Evolutionary conservation across 2,113 vertebrate species (phyloP), one percentile per base, ranked within the genome.

Genomic region (Cettia cetti): DNA sequence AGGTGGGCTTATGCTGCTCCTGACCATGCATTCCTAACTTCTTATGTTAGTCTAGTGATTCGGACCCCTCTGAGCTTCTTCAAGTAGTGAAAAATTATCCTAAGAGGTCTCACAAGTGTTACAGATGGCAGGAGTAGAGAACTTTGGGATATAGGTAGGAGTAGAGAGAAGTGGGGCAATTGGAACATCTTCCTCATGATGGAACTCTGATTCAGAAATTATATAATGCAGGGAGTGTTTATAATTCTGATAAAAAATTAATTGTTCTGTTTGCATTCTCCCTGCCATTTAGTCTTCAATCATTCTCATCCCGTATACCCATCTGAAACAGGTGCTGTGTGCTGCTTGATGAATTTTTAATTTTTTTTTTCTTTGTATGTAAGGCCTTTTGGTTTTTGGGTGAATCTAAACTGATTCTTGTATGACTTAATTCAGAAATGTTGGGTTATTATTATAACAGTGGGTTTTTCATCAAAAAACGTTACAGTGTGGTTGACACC

Each of bases 151-250:
- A 23, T 49, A 57, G 37, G 20, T 27, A 26, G 27, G 35, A 71
- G 17, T 40, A 80, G 35, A 40, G 28, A 44, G 26, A 61, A 71
- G 9, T 24, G 13, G 6, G 9, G 9, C 14, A 66, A 23, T 42
- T 76, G 37, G 7, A 35, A 53, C 18, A 59, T n/a, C 3, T 15
- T 61, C 40, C 30, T 59, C 2, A 10, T 79, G 42, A 40, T 23
- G 20, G 16, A 75, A 27, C 47, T 61, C 13, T 70, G 39, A 63
- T 71, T 89, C n/a, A 50, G 17, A 66, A 44, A 7, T 35, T 60
- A 23, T 0, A 4, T 45, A 47, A 12, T 42, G 15, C 11, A 47
- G 24, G 15, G 2, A 75, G 2, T 8, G 0, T 44, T 3, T 63
- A 31, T 57, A 10, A 14, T 75, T 19, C 49, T 76, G 33, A 14